These are phyloP conservation scores for Heliocidaris tuberculata DNA, from an alignment of 35 echinoderm and acorn worm species.

Conservation along the genomic window DNA sequence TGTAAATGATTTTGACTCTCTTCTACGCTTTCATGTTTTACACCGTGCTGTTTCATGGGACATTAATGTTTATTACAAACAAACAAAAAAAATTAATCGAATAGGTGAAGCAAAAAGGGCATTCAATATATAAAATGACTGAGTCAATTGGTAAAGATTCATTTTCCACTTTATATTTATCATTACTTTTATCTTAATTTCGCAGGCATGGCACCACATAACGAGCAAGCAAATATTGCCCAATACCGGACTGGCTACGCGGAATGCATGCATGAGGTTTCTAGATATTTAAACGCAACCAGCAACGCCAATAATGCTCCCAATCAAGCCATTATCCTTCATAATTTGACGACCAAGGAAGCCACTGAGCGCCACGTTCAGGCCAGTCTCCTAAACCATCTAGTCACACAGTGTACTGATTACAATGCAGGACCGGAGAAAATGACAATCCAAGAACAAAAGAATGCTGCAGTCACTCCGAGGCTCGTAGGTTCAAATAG, in stretches of 20 bases:
- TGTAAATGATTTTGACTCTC: too few species aligned
- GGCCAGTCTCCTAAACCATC: conserved; percentile 44
- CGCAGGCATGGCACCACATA: background rate
- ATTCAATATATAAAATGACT: too few species aligned
- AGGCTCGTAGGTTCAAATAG: background rate
- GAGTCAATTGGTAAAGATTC: too few species aligned
- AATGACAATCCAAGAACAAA: background rate
- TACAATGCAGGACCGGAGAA: background rate
- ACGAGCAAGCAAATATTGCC: conserved; percentile 23
- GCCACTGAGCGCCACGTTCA: conserved; percentile 44
- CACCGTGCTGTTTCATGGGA: too few species aligned
- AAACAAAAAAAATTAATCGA: too few species aligned
- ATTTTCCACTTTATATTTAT: background rate
- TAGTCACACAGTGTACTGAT: conserved; percentile 32
- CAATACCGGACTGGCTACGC: conserved; percentile 82
- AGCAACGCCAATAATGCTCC: background rate
- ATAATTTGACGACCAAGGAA: background rate
- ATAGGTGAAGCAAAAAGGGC: too few species aligned
- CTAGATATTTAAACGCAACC: conserved; percentile 54
- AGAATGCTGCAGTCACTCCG: conserved; percentile 1
- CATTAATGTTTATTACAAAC: too few species aligned
- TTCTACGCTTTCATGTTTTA: too few species aligned
- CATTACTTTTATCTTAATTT: background rate
- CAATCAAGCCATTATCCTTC: background rate
- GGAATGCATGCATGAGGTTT: conserved; percentile 80